phyloP scores from a whole-genome alignment of 1,140 invertebrate species.

The Dendrolimus punctatus region DNA sequence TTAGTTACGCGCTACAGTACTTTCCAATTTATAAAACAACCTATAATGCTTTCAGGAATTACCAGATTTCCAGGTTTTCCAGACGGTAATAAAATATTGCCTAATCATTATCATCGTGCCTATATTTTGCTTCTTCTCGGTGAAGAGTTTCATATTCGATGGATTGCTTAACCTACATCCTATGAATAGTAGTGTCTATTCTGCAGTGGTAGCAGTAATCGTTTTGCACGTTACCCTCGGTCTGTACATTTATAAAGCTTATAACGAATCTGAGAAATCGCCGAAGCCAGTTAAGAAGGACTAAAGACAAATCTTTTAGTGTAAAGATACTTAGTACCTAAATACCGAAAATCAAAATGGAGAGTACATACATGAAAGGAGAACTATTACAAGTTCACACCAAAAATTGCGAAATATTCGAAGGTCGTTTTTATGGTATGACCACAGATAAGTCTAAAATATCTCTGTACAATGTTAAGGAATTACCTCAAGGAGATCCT shows the following conservation, averaged over 20 bases:
- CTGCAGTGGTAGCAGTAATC: conserved; percentile 80
- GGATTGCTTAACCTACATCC: conserved; percentile 71
- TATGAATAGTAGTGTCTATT: conserved; percentile 81
- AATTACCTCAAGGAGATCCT: conserved; percentile 34
- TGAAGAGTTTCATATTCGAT: conserved; percentile 75
- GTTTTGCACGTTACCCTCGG: conserved; percentile 81
- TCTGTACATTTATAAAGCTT: conserved; percentile 84
- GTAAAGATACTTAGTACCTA: neutral
- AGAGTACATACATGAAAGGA: conserved; percentile 60
- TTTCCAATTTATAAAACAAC: conserved; percentile 8
- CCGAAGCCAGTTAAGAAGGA: conserved; percentile 62
- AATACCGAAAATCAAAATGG: conserved; percentile 36
- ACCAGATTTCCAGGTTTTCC: conserved; percentile 75
- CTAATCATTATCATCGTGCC: conserved; percentile 76
- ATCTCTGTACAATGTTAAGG: conserved; percentile 59
- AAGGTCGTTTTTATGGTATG: conserved; percentile 62
- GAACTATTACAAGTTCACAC: conserved; percentile 62
- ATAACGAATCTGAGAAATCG: conserved; percentile 71
- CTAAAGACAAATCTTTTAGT: conserved; percentile 30
- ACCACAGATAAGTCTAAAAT: conserved; percentile 61
- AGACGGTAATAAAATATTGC: conserved; percentile 76
- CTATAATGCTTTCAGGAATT: conserved; percentile 59
- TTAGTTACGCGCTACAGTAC: neutral
- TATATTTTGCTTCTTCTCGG: conserved; percentile 74
- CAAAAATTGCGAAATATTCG: conserved; percentile 49